A percentile compares a stretch with the other conserved stretches of the same genome.
These are phyloP conservation scores for Ruditapes philippinarum DNA, from an alignment of 1,140 invertebrate genomes.

Conservation along the genomic window DNA sequence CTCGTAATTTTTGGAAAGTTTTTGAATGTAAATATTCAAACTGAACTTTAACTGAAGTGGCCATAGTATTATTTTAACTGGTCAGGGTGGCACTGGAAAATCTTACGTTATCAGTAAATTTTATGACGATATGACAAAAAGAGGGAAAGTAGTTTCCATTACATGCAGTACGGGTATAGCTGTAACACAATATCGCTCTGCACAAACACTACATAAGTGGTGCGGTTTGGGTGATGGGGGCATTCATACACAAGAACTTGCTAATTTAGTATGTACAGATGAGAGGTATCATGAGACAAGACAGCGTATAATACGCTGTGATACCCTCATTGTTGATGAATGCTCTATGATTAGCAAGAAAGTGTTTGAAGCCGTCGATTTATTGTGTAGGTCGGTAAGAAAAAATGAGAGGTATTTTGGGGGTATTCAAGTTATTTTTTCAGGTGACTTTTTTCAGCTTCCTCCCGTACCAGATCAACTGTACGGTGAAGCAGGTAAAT, in stretches of 20 bases:
- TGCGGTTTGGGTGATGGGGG: not conserved
- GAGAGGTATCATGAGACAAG: not conserved
- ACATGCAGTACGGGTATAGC: too few species aligned
- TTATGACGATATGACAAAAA: too few species aligned
- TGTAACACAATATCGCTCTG: too few species aligned
- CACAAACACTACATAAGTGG: too few species aligned
- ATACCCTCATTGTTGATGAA: not conserved
- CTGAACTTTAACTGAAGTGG: too few species aligned
- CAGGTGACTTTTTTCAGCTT: not conserved
- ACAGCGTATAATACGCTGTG: not conserved
- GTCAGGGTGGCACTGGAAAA: too few species aligned
- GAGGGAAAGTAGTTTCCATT: too few species aligned
- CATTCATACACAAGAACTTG: not conserved
- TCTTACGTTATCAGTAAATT: too few species aligned
- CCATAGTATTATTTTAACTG: too few species aligned
- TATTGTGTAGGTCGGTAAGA: not conserved
- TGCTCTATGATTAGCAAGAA: conserved; percentile 19
- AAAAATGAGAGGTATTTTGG: not conserved
- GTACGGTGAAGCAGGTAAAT: too few species aligned
- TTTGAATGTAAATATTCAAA: too few species aligned
- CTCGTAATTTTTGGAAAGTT: too few species aligned
- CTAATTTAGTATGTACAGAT: not conserved
- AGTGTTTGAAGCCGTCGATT: not conserved
- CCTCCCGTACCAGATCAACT: not conserved
- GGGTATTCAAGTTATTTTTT: not conserved